Conservation (phyloP, 2,113 vertebrate species). For the Mugil cephalus region DNA sequence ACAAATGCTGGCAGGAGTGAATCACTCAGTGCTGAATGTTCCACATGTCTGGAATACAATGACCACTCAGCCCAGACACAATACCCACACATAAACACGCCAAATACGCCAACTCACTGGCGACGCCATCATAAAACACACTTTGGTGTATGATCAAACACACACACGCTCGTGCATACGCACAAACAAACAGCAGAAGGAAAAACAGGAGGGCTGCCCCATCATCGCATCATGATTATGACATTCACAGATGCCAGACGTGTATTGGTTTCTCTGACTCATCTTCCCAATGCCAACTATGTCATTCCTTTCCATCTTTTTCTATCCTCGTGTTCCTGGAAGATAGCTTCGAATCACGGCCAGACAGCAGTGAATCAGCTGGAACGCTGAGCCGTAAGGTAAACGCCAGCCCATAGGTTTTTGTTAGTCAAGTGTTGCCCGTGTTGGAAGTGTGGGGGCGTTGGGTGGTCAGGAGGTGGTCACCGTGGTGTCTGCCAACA, state of each 20-base stretch:
- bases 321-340: constrained; percentile 71
- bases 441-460: constrained; percentile 38
- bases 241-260: constrained; percentile 72
- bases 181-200: constrained; percentile 63
- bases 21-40: constrained; percentile 71
- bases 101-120: constrained; percentile 70
- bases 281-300: constrained; percentile 69
- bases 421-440: constrained; percentile 55
- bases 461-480: constrained; percentile 24
- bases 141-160: constrained; percentile 35
- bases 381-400: constrained; percentile 50
- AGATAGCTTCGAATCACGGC: constrained; percentile 61
- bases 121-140: constrained; percentile 56
- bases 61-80: constrained; percentile 75
- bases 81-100: constrained; percentile 77
- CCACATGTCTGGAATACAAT: constrained; percentile 81
- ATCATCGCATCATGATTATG: constrained; percentile 70
- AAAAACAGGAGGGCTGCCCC: constrained; percentile 72
- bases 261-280: constrained; percentile 74
- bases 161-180: constrained; percentile 17
- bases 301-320: constrained; percentile 50
- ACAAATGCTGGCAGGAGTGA: constrained; percentile 79
- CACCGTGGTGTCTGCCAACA: constrained; percentile 51
- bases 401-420: constrained; percentile 56
- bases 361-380: constrained; percentile 79